Evolutionary conservation across 2,888 invertebrate species (phyloP).

Genomic region (Sisyra terminalis): DNA sequence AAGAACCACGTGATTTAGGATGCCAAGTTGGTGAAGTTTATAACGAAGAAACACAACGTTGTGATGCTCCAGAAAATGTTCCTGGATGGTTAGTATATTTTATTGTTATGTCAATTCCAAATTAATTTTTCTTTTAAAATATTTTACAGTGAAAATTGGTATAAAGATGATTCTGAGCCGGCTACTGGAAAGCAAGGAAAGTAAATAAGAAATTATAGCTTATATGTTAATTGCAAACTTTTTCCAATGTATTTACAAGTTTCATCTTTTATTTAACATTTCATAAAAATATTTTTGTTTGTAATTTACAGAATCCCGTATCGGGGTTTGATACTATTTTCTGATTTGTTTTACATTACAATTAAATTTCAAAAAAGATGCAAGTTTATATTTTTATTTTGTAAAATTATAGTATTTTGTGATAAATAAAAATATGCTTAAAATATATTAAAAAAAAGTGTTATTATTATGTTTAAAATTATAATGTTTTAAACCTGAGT

Average conservation of each 20-base stretch:
- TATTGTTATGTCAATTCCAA: constrained; percentile 1
- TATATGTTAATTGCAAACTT: neutral
- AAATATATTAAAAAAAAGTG: too few species aligned
- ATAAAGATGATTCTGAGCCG: constrained; percentile 57
- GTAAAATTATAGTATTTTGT: constrained; percentile 8
- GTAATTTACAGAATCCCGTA: neutral
- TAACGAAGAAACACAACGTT: constrained; percentile 68
- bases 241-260: constrained; percentile 3
- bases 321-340: constrained; percentile 2
- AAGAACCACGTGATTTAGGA: constrained; percentile 74
- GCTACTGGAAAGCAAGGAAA: constrained; percentile 18
- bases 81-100: constrained; percentile 57
- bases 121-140: constrained; percentile 12
- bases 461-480: too few species aligned
- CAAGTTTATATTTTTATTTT: neutral
- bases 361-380: neutral
- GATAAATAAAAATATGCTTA: constrained; percentile 6
- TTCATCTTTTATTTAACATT: neutral
- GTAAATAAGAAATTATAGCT: neutral
- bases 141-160: constrained; percentile 67
- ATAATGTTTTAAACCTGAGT: too few species aligned
- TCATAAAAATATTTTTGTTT: constrained; percentile 1
- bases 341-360: constrained; percentile 3
- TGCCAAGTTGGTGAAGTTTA: constrained; percentile 82
- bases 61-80: constrained; percentile 83